Conservation (phyloP, 2,113 vertebrate genomes). For the Dasypus novemcinctus region DNA sequence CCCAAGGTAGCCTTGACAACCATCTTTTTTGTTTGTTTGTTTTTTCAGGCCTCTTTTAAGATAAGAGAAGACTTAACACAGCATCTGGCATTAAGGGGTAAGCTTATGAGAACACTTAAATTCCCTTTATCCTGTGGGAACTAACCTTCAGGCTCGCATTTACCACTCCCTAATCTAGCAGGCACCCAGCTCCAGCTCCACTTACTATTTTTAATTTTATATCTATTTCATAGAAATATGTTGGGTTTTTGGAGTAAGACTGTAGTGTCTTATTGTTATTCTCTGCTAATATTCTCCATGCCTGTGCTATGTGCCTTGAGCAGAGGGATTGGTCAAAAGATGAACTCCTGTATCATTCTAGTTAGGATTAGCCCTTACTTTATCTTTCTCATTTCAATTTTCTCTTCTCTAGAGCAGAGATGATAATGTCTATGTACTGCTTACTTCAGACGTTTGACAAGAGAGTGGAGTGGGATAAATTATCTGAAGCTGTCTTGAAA, state of each 20-base stretch:
- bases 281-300: not conserved
- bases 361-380: rapidly evolving
- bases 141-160: too few relatives aligned
- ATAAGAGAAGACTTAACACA: not conserved
- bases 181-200: rapidly evolving
- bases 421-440: not conserved
- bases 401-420: not conserved
- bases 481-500: not conserved
- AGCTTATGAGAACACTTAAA: not conserved
- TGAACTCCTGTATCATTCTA: rapidly evolving
- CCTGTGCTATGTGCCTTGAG: rapidly evolving
- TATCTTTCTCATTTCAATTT: not conserved
- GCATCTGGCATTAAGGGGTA: not conserved
- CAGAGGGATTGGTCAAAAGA: not conserved
- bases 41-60: not conserved
- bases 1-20: not conserved
- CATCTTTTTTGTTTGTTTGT: not conserved
- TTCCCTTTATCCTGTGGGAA: not conserved
- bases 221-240: not conserved
- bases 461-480: not conserved
- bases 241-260: rapidly evolving
- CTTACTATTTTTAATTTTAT: not conserved
- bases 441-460: not conserved
- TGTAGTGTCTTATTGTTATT: too few relatives aligned
- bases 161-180: not conserved